Evolutionary conservation across 2,113 vertebrate species (phyloP), one percentile per base, ranked within the genome.

Genomic region (Hucho hucho): DNA sequence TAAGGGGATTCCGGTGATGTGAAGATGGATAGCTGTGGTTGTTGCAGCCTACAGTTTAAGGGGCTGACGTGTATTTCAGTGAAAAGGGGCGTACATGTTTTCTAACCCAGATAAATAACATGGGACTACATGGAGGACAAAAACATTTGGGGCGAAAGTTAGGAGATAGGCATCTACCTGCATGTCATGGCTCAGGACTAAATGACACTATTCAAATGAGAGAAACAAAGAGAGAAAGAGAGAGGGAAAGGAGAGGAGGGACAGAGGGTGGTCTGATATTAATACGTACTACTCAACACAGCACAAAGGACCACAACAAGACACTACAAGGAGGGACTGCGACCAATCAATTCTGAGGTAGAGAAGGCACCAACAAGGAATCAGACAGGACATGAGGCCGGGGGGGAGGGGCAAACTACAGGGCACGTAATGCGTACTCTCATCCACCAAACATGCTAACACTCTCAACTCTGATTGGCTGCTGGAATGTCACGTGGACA

Each of bases 301-400:
- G 77, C 85, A 93, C 86, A 90, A 93, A 94, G 90, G 92, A 93
- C 90, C 92, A 93, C 92, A 94, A 90, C 70, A 75, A 64, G 73
- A 87, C 84, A 89, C 83, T 83, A 79, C 66, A 73, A 73, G 76
- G 67, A 73, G 75, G 65, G 37, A 53, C 13, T 61, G 49, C 58
- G 29, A 74, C 26, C 67, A 69, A 66, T 6, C 32, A 22, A 58
- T 56, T 25, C 65, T 80, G 26, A 46, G 69, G 59, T 26, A 29
- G 81, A 73, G 64, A 70, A 67, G 73, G 47, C 63, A 49, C 37
- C 74, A 63, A 83, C 37, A n/a, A 67, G 75, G 68, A 22, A 29
- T 77, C 9, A 25, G 63, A 77, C 67, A 82, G 69, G n/a, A 22
- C 20, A 59, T 84, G 64, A 28, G 74, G 64, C 25, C 26, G 53